Conservation (phyloP, 2,797 vertebrate species). For the Salmo trutta region DNA sequence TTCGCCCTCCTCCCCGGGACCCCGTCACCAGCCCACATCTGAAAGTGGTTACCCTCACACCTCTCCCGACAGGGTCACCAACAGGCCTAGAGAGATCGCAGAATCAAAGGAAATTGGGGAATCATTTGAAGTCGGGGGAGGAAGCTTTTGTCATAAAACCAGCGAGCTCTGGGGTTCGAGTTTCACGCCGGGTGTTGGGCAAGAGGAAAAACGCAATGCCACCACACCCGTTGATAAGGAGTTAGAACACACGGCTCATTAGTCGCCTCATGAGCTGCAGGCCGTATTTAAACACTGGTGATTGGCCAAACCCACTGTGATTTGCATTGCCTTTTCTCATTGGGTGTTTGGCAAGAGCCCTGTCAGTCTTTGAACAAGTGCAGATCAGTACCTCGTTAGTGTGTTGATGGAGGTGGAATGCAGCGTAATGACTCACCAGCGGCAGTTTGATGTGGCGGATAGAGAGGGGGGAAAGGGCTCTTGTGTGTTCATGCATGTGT, state of each 20-base stretch:
- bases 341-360: constrained; percentile 42
- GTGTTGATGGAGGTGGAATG: constrained; percentile 59
- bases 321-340: constrained; percentile 37
- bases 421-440: constrained; percentile 39
- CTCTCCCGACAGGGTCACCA: constrained; percentile 66
- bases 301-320: constrained; percentile 20
- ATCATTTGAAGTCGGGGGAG: constrained; percentile 67
- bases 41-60: constrained; percentile 76
- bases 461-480: constrained; percentile 30
- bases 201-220: not conserved
- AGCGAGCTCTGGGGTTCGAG: constrained; percentile 15
- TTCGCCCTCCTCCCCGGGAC: constrained; percentile 35
- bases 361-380: constrained; percentile 55
- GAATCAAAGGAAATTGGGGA: constrained; percentile 74
- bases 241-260: constrained; percentile 32
- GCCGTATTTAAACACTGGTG: constrained; percentile 40
- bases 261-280: constrained; percentile 28
- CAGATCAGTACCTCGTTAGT: constrained; percentile 41
- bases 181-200: constrained; percentile 9
- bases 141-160: constrained; percentile 63
- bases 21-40: constrained; percentile 69
- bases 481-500: constrained; percentile 16
- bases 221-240: not conserved
- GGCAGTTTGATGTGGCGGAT: constrained; percentile 61
- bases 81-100: constrained; percentile 60